phyloP scores from a whole-genome alignment of 35 echinoderm and acorn worm genomes.

The Apostichopus californicus region DNA sequence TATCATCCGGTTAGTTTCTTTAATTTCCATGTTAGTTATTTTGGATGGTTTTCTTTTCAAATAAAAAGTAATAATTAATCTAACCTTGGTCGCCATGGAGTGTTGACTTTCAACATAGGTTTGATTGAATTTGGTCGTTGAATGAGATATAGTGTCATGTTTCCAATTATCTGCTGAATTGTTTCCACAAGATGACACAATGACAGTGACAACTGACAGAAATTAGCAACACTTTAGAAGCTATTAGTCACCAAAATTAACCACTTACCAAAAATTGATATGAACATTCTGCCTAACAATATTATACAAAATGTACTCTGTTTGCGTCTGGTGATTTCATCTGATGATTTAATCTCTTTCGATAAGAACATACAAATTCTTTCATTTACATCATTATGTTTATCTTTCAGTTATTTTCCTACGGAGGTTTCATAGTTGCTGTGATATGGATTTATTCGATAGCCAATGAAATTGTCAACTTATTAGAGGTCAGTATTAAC shows the following conservation, averaged over 20 bases:
- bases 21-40: not conserved
- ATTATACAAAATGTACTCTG: too few relatives aligned
- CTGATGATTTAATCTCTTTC: too few relatives aligned
- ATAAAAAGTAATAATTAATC: not conserved
- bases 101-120: not conserved
- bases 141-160: too few relatives aligned
- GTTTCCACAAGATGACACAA: too few relatives aligned
- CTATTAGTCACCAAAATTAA: too few relatives aligned
- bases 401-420: conserved; percentile 76
- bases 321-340: too few relatives aligned
- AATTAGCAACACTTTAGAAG: too few relatives aligned
- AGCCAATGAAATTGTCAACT: conserved; percentile 97
- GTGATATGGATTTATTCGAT: conserved; percentile 94
- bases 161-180: too few relatives aligned
- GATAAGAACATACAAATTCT: not conserved
- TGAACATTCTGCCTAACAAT: too few relatives aligned
- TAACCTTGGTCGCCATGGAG: not conserved
- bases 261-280: too few relatives aligned
- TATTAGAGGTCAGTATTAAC: conserved; percentile 71
- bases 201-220: too few relatives aligned
- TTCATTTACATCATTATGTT: not conserved
- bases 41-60: not conserved
- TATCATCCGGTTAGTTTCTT: conserved; percentile 68
- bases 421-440: conserved; percentile 87
- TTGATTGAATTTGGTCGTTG: too few relatives aligned